phyloP scores from a whole-genome alignment of 2,797 vertebrate species.

The Poeciliopsis infans region DNA sequence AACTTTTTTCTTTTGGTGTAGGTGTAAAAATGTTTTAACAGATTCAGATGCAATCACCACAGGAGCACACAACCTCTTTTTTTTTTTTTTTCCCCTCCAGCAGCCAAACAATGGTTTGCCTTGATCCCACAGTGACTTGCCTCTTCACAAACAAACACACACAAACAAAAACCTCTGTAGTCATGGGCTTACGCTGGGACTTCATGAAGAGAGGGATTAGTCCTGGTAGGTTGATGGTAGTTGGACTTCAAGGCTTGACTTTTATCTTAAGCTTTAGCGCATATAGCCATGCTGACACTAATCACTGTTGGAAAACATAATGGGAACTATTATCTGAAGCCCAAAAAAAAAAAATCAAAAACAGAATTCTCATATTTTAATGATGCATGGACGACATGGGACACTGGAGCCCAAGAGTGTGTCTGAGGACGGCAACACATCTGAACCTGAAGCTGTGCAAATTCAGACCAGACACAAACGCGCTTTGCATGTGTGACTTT shows the following conservation, averaged over 20 bases:
- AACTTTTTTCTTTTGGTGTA: constrained; percentile 19
- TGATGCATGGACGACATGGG: constrained; percentile 64
- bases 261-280: constrained; percentile 26
- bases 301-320: constrained; percentile 30
- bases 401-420: constrained; percentile 40
- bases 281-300: constrained; percentile 25
- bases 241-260: constrained; percentile 28
- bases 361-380: constrained; percentile 67
- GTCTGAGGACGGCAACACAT: constrained; percentile 47
- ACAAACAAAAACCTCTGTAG: constrained; percentile 12
- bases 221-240: constrained; percentile 41
- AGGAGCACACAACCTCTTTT: constrained; percentile 39
- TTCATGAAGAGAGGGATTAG: constrained; percentile 68
- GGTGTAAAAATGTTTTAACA: constrained; percentile 24
- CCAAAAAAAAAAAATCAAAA: constrained; percentile 41
- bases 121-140: constrained; percentile 59
- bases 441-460: constrained; percentile 47
- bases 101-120: constrained; percentile 64
- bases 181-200: constrained; percentile 45
- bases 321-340: constrained; percentile 55
- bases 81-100: constrained; percentile 41
- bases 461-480: constrained; percentile 63
- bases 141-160: constrained; percentile 23
- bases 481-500: constrained; percentile 57
- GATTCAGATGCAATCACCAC: constrained; percentile 16